These are phyloP conservation scores for Agraylea sexmaculata DNA, from an alignment of 1,140 invertebrate genomes.

Conservation along the genomic window DNA sequence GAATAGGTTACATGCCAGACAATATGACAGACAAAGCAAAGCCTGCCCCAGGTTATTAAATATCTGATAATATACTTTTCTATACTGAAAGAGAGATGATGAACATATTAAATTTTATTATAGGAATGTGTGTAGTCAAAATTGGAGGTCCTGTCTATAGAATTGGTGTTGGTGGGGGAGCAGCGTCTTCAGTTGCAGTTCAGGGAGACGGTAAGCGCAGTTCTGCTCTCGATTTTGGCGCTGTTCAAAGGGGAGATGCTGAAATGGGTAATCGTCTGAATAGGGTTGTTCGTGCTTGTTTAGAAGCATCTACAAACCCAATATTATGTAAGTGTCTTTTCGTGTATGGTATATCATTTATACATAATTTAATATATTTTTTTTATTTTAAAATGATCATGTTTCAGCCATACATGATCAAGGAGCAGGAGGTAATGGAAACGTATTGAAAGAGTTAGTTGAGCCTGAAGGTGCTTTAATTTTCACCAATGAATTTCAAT, in stretches of 20 bases:
- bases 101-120: slow-evolving; percentile 7
- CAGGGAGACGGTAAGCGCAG: slow-evolving; percentile 79
- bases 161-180: slow-evolving; percentile 94
- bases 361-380: too few species aligned
- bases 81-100: slow-evolving; percentile 6
- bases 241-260: slow-evolving; percentile 91
- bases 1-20: slow-evolving; percentile 82
- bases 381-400: too few species aligned
- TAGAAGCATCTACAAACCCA: slow-evolving; percentile 77
- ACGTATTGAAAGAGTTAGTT: slow-evolving; percentile 93
- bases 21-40: slow-evolving; percentile 60
- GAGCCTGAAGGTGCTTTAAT: slow-evolving; percentile 90
- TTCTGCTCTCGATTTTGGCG: slow-evolving; percentile 83
- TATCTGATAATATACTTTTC: neutral
- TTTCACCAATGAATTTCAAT: slow-evolving; percentile 72
- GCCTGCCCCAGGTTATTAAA: slow-evolving; percentile 49
- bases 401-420: slow-evolving; percentile 73
- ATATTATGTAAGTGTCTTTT: slow-evolving; percentile 54
- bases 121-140: slow-evolving; percentile 81
- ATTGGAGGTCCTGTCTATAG: slow-evolving; percentile 93
- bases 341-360: neutral
- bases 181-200: slow-evolving; percentile 91
- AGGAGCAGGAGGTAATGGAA: slow-evolving; percentile 96
- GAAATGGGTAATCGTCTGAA: slow-evolving; percentile 99
- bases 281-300: slow-evolving; percentile 81